A percentile compares a stretch with the other conserved stretches of the same genome.
phyloP scores from a whole-genome alignment of 2,888 invertebrate species.

The Eurytoma adleriae region DNA sequence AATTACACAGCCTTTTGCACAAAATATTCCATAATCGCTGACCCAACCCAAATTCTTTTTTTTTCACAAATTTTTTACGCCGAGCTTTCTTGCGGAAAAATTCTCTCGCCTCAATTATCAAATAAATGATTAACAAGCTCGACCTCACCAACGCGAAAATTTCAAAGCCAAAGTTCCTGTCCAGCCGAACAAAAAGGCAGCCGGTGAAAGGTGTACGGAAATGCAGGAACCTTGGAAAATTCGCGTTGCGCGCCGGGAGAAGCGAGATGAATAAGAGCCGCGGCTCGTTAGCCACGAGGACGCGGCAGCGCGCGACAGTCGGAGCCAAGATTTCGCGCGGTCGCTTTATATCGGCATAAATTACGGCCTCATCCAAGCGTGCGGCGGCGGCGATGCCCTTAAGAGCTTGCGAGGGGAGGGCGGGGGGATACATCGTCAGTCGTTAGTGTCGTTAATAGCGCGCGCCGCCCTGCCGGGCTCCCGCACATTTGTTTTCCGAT shows the following conservation, averaged over 20 bases:
- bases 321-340: constrained; percentile 38
- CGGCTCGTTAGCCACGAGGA: constrained; percentile 26
- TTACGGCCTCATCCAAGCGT: constrained; percentile 41
- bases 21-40: too few species aligned
- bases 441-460: constrained; percentile 44
- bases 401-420: not conserved
- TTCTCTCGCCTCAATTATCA: too few species aligned
- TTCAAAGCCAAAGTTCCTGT: too few species aligned
- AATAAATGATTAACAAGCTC: too few species aligned
- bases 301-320: not conserved
- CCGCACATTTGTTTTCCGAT: constrained; percentile 21
- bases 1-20: too few species aligned
- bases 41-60: too few species aligned
- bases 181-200: too few species aligned
- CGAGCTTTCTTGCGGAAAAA: too few species aligned
- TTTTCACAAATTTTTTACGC: too few species aligned
- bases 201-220: too few species aligned
- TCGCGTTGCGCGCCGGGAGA: not conserved
- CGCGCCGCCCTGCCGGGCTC: not conserved
- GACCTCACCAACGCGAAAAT: too few species aligned
- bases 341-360: constrained; percentile 46
- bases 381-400: constrained; percentile 4
- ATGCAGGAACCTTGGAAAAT: not conserved
- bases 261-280: constrained; percentile 3
- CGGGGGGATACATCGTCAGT: constrained; percentile 20